Percentiles rank a stretch among this genome's conserved stretches.
Conservation (phyloP, 1,140 invertebrate species). For the Potamilus streckersoni region DNA sequence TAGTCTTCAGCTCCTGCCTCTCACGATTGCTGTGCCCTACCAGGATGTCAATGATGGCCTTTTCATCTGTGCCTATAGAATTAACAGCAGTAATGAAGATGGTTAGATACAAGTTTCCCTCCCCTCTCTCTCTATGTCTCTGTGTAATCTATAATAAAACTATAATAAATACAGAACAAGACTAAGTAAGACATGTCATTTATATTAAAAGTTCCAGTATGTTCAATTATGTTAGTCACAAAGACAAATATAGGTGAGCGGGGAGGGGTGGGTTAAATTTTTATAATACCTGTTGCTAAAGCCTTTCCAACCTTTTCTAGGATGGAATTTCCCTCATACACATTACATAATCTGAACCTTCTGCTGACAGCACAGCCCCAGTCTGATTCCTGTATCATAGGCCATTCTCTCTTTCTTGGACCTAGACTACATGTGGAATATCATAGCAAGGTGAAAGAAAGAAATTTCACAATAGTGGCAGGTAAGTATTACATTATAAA, state of each 20-base stretch:
- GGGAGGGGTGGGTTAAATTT: not conserved
- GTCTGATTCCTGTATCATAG: too few species aligned
- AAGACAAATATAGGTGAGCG: not conserved
- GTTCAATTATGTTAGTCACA: not conserved
- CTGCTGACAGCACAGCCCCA: too few species aligned
- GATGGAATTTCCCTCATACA: too few species aligned
- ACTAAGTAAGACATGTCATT: not conserved
- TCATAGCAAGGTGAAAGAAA: too few species aligned
- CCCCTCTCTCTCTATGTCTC: too few species aligned
- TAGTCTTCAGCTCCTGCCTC: constrained; percentile 86
- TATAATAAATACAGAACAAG: not conserved
- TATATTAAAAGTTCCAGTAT: not conserved
- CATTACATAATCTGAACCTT: too few species aligned
- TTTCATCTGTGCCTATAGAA: constrained; percentile 82
- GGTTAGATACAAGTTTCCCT: not conserved
- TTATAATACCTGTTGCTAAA: too few species aligned
- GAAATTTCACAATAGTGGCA: too few species aligned
- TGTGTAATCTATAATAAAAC: not conserved
- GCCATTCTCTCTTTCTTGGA: too few species aligned
- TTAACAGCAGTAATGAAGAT: not conserved
- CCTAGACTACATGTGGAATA: too few species aligned
- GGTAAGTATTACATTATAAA: too few species aligned
- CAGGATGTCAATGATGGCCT: constrained; percentile 88
- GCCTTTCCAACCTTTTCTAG: too few species aligned
- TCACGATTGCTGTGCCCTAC: constrained; percentile 87